phyloP scores from a whole-genome alignment of 2,797 vertebrate species.

The Sciurus carolinensis region DNA sequence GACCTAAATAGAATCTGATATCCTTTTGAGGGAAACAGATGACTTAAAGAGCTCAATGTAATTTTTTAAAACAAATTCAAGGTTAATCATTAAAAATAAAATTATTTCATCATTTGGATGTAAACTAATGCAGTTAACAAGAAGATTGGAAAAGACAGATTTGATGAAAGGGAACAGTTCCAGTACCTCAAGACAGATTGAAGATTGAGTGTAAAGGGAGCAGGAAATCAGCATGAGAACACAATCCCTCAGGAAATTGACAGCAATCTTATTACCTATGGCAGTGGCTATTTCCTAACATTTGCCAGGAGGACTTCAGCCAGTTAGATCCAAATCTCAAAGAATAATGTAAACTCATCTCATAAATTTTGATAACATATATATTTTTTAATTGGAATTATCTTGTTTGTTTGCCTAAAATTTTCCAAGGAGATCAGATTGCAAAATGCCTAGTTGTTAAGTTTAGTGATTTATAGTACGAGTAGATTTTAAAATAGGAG shows the following conservation, averaged over 20 bases:
- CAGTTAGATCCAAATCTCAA: neutral
- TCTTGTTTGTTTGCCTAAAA: conserved; percentile 22
- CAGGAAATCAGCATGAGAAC: conserved; percentile 35
- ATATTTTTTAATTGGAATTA: conserved; percentile 39
- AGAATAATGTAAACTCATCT: neutral
- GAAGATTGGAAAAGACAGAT: neutral
- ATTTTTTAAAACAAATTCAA: conserved; percentile 51
- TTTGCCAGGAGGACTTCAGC: neutral
- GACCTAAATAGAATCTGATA: neutral
- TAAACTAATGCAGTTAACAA: conserved; percentile 17
- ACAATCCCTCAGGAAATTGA: neutral
- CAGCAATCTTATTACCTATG: neutral
- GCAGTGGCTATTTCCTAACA: neutral
- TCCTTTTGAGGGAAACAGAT: neutral
- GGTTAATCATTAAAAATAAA: conserved; percentile 58
- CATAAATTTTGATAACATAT: conserved; percentile 1
- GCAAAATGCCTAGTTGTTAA: conserved; percentile 1
- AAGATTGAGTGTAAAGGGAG: neutral
- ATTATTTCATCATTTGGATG: conserved; percentile 26
- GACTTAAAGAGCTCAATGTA: conserved; percentile 27
- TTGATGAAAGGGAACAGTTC: neutral
- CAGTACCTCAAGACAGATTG: neutral
- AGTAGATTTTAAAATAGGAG: conserved; percentile 29
- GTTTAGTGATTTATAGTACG: neutral
- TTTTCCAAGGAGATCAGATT: neutral